phyloP scores from a whole-genome alignment of 2,888 invertebrate species.

The Gibbula magus region DNA sequence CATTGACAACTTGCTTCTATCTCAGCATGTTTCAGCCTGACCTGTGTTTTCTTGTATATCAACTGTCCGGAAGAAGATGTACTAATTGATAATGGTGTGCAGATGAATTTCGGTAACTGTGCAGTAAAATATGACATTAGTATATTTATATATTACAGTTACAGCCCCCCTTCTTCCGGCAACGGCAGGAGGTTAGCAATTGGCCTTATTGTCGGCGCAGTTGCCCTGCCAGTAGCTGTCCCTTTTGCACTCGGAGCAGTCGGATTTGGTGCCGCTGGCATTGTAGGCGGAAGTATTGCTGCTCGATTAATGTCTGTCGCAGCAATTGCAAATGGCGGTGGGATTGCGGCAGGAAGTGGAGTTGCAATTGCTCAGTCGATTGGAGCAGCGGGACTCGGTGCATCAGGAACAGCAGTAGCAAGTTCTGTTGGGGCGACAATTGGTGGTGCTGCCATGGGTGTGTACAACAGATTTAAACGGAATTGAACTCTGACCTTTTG shows the following conservation, averaged over 20 bases:
- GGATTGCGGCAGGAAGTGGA: constrained; percentile 32
- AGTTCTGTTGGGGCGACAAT: background rate
- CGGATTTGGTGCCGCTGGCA: constrained; percentile 28
- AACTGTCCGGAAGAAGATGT: too few species aligned
- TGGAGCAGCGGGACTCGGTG: background rate
- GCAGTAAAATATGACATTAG: too few species aligned
- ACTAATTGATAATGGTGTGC: too few species aligned
- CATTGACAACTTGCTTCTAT: too few species aligned
- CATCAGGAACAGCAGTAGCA: background rate
- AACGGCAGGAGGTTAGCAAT: too few species aligned
- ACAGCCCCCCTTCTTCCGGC: too few species aligned
- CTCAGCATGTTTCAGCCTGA: too few species aligned
- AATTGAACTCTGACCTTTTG: too few species aligned
- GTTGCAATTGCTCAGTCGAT: constrained; percentile 23
- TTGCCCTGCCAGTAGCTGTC: constrained; percentile 14
- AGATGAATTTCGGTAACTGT: too few species aligned
- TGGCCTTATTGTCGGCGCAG: background rate
- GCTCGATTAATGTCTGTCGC: constrained; percentile 29
- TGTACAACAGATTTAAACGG: too few species aligned
- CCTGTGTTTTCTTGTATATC: too few species aligned
- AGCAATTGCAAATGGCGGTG: constrained; percentile 36
- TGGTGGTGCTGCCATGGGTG: background rate
- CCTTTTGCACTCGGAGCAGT: constrained; percentile 6
- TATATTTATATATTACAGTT: too few species aligned
- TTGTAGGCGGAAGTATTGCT: constrained; percentile 24